A percentile compares a stretch with the other conserved stretches of the same genome.
Conservation (phyloP, 2,888 invertebrate species). For the Megalurothrips usitatus region DNA sequence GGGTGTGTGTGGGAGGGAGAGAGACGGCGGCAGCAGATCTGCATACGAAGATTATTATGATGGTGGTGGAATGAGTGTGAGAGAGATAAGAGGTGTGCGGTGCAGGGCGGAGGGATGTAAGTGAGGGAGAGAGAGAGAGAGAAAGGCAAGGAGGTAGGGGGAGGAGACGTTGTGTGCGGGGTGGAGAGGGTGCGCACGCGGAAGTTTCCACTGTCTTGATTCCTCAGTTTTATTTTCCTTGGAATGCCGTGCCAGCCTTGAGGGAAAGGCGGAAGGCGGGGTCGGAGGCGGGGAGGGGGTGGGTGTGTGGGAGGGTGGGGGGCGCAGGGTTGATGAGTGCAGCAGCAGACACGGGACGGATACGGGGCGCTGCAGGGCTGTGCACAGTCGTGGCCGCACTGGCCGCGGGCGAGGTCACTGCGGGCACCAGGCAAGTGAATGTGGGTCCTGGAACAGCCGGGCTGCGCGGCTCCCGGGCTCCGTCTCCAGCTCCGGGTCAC, state of each 20-base stretch:
- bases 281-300: background rate
- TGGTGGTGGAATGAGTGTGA: slow-evolving; percentile 22
- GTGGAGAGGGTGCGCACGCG: background rate
- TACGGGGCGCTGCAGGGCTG: no score
- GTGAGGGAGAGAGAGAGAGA: background rate
- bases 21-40: background rate
- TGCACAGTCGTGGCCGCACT: no score
- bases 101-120: background rate
- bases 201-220: slow-evolving; percentile 24
- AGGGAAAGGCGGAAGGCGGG: background rate
- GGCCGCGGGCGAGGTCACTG: no score
- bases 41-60: slow-evolving; percentile 24
- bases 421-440: no score
- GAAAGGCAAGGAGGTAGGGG: background rate
- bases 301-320: background rate
- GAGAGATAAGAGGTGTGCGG: slow-evolving; percentile 24
- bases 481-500: no score
- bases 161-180: background rate
- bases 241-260: background rate
- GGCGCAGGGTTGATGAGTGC: background rate
- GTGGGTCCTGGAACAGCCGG: no score
- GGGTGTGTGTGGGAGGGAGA: background rate
- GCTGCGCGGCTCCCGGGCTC: background rate
- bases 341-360: background rate
- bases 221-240: slow-evolving; percentile 15